A percentile compares a stretch with the other conserved stretches of the same genome.
These are phyloP conservation scores for Trissolcus brochymenae DNA, from an alignment of 2,888 invertebrate species.

Conservation along the genomic window DNA sequence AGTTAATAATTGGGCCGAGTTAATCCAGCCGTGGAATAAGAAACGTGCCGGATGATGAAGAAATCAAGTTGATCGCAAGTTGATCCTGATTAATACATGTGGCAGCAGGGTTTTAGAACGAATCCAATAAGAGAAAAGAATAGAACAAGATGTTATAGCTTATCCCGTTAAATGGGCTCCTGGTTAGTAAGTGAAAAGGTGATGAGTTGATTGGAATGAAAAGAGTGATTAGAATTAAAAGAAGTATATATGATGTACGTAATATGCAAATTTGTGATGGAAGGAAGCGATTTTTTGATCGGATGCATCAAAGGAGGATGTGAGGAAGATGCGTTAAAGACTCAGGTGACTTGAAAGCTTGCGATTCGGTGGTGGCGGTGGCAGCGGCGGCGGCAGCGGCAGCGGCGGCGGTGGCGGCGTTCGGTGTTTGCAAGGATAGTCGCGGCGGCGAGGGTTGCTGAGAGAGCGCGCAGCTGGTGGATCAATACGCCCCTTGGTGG, in stretches of 20 bases:
- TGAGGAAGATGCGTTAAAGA: slow-evolving; percentile 21
- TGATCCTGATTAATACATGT: slow-evolving; percentile 26
- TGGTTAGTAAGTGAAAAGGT: neutral
- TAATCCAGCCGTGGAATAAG: slow-evolving; percentile 7
- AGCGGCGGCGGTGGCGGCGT: slow-evolving; percentile 31
- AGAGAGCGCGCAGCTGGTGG: slow-evolving; percentile 73
- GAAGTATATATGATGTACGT: no score
- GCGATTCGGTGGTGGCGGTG: slow-evolving; percentile 36
- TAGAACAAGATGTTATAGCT: no score
- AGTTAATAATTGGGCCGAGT: no score
- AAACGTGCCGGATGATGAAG: slow-evolving; percentile 3
- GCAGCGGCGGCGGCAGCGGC: slow-evolving; percentile 34
- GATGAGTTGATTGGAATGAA: neutral
- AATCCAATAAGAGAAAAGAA: no score
- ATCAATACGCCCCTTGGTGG: slow-evolving; percentile 73
- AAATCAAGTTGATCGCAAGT: slow-evolving; percentile 13
- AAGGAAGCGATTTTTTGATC: neutral
- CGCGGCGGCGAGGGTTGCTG: slow-evolving; percentile 60
- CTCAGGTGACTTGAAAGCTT: slow-evolving; percentile 19
- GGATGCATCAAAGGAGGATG: neutral
- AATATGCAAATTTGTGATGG: neutral
- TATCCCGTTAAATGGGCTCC: no score
- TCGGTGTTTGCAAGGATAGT: slow-evolving; percentile 49
- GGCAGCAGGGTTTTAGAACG: neutral
- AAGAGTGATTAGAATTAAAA: neutral